These are phyloP conservation scores for Oryctes rhinoceros DNA, from an alignment of 1,140 invertebrate species.

Conservation along the genomic window DNA sequence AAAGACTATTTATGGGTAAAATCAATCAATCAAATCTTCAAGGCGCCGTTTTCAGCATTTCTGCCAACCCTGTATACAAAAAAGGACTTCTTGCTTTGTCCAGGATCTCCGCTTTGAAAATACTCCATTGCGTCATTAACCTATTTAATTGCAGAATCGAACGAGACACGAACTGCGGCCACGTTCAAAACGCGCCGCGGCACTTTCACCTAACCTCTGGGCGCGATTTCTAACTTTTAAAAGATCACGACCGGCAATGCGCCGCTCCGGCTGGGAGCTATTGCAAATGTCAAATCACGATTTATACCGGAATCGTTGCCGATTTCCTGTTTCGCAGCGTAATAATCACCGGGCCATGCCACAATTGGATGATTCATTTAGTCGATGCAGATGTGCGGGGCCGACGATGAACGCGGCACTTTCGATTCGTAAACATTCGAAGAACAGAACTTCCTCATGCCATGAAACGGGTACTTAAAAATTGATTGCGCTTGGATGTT, in stretches of 20 bases:
- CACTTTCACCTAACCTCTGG: slow-evolving; percentile 13
- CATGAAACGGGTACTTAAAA: no score
- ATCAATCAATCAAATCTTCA: no score
- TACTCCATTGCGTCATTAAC: slow-evolving; percentile 1
- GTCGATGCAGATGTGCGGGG: no score
- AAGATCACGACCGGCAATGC: neutral
- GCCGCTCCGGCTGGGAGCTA: neutral
- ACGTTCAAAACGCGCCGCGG: neutral
- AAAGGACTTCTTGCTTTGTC: neutral
- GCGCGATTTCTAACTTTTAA: slow-evolving; percentile 13
- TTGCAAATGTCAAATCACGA: neutral
- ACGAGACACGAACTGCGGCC: neutral
- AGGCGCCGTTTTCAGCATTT: no score
- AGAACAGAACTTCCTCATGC: no score
- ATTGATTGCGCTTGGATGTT: no score
- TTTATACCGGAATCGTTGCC: neutral
- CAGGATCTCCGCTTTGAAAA: neutral
- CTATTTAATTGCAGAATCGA: slow-evolving; percentile 9
- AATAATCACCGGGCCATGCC: neutral
- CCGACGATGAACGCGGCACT: no score
- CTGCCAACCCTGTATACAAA: no score
- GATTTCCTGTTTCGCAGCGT: slow-evolving; percentile 4
- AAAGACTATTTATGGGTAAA: no score
- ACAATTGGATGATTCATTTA: slow-evolving; percentile 8
- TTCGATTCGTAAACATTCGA: no score